phyloP scores from a whole-genome alignment of 2,888 invertebrate genomes.

The Thera britannica region DNA sequence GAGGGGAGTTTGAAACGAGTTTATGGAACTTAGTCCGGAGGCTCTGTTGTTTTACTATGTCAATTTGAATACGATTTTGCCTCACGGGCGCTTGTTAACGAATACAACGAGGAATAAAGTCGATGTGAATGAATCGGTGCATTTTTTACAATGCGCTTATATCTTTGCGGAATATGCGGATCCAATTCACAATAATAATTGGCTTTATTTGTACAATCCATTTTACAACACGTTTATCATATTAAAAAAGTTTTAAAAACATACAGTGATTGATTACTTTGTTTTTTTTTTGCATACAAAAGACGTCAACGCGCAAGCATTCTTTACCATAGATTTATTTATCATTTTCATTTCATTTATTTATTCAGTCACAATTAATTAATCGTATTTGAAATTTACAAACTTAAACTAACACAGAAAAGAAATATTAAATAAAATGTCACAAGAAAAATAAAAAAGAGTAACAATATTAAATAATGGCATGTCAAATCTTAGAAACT shows the following conservation, averaged over 20 bases:
- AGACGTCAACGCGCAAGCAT: constrained; percentile 36
- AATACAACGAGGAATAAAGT: constrained; percentile 31
- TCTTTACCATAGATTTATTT: background rate
- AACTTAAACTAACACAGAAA: too few relatives aligned
- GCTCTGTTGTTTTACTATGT: constrained; percentile 82
- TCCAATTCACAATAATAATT: constrained; percentile 12
- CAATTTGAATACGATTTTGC: constrained; percentile 83
- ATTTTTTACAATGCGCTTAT: constrained; percentile 13
- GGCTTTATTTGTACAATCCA: constrained; percentile 7
- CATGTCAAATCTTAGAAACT: too few relatives aligned
- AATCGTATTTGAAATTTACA: too few relatives aligned
- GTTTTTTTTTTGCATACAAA: constrained; percentile 14
- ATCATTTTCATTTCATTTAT: too few relatives aligned
- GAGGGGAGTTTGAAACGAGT: constrained; percentile 82
- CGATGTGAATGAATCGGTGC: constrained; percentile 25
- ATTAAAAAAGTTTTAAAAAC: background rate
- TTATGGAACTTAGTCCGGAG: constrained; percentile 80
- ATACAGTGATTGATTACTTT: background rate
- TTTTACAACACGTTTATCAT: background rate
- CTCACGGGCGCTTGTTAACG: constrained; percentile 58
- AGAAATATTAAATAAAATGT: too few relatives aligned
- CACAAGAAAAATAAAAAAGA: too few relatives aligned
- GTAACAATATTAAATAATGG: too few relatives aligned
- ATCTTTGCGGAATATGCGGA: constrained; percentile 11
- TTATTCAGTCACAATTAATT: too few relatives aligned